These are phyloP conservation scores for Pseudonaja textilis DNA, from an alignment of 2,113 vertebrate genomes.

Conservation along the genomic window DNA sequence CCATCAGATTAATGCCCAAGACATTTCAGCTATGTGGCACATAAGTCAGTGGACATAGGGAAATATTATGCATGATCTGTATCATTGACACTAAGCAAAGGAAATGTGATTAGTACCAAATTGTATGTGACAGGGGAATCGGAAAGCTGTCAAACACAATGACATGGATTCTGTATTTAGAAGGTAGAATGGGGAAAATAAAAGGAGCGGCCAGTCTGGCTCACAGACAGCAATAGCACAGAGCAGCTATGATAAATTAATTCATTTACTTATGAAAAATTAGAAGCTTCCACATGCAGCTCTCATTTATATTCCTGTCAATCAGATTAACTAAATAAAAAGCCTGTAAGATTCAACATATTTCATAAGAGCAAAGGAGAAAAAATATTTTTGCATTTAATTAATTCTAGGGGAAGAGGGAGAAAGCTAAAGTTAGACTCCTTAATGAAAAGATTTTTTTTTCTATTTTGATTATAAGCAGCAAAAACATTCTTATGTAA, in stretches of 20 bases:
- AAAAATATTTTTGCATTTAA: slow-evolving; percentile 63
- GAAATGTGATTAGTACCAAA: slow-evolving; percentile 87
- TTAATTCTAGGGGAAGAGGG: slow-evolving; percentile 16
- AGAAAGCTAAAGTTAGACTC: slow-evolving; percentile 23
- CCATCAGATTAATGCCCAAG: slow-evolving; percentile 81
- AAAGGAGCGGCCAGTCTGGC: slow-evolving; percentile 75
- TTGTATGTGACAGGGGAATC: slow-evolving; percentile 92
- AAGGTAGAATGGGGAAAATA: slow-evolving; percentile 74
- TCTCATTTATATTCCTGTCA: slow-evolving; percentile 87
- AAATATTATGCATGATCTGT: slow-evolving; percentile 81
- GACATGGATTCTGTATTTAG: slow-evolving; percentile 83
- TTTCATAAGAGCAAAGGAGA: slow-evolving; percentile 44
- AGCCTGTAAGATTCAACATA: slow-evolving; percentile 63
- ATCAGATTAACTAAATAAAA: slow-evolving; percentile 76
- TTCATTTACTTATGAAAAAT: slow-evolving; percentile 87
- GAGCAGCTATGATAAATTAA: slow-evolving; percentile 82
- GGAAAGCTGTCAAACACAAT: slow-evolving; percentile 95
- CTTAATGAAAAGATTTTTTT: slow-evolving; percentile 39
- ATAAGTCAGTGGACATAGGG: slow-evolving; percentile 78
- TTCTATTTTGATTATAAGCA: slow-evolving; percentile 25
- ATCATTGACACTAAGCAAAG: slow-evolving; percentile 81
- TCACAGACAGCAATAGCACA: slow-evolving; percentile 79
- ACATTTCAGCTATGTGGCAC: slow-evolving; percentile 76
- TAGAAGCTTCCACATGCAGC: slow-evolving; percentile 79
- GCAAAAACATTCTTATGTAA: background rate